Evolutionary conservation across 2,113 vertebrate genomes (phyloP).

Genomic region (Scomber colias): DNA sequence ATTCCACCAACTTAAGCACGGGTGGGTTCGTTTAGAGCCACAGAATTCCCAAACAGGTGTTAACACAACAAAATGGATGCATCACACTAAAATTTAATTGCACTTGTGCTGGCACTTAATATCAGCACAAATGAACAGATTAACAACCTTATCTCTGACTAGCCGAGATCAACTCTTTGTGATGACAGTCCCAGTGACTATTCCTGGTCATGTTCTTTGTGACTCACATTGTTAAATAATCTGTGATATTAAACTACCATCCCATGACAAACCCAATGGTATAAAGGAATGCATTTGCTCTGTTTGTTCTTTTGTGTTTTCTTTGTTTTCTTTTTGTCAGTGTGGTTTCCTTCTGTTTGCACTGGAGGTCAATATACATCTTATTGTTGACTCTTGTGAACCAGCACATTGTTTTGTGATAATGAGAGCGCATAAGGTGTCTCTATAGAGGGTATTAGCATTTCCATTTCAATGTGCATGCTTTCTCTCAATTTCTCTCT

Average conservation of each 20-base stretch:
- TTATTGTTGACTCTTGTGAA: constrained; percentile 29
- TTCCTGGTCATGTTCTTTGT: constrained; percentile 7
- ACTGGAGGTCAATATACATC: constrained; percentile 9
- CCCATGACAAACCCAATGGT: neutral
- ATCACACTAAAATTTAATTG: neutral
- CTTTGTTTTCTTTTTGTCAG: neutral
- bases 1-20: neutral
- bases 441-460: constrained; percentile 1
- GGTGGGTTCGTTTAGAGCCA: neutral
- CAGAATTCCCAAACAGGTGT: constrained; percentile 17
- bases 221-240: neutral
- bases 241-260: constrained; percentile 6
- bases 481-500: too few relatives aligned
- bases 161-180: neutral
- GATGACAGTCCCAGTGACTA: neutral
- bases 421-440: constrained; percentile 25
- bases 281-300: constrained; percentile 6
- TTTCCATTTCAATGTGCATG: neutral
- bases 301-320: constrained; percentile 1
- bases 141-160: neutral
- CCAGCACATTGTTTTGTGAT: constrained; percentile 36
- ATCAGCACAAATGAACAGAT: constrained; percentile 4
- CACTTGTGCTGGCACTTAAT: neutral
- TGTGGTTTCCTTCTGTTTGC: constrained; percentile 25
- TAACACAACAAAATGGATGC: constrained; percentile 1